Evolutionary conservation across 1,140 invertebrate species (phyloP), one percentile per base, ranked within the genome.

Genomic region (Drosophila sproati): DNA sequence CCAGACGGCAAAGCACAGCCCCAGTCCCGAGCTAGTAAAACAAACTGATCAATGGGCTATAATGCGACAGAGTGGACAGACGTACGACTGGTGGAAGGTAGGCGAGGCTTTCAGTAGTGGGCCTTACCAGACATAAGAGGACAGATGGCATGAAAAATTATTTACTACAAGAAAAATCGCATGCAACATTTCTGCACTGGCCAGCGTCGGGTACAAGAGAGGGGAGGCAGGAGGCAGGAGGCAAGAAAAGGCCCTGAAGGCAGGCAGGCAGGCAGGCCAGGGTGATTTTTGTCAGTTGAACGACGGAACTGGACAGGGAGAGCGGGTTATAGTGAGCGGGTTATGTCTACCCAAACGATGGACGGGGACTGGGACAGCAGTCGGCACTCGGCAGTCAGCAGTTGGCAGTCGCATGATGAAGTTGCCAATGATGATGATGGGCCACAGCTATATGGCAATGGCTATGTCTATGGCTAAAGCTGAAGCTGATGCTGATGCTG

Each of bases 81-180:
- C 37, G 20, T 35, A 12, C 35, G 43, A 54, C 20, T 4, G n/a
- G 5, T 6, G 51, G 48, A 10, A 61, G 12, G 48, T 60, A 10
- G 51, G 37, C 47, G 62, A 54, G 56, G 20, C 39, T 45, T 57
- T 34, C 5, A 63, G 47, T 7, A 32, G n/a, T 37, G 35, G 31
- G 32, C 43, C 59, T 2, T 72, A 62, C 62, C 83, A 82, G 67
- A 88, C 80, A 73, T 52, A 80, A 71, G 77, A 82, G 83, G 80
- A 83, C 80, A 87, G 83, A 59, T 87, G 80, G 85, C 80, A 88
- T 90, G 86, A 90, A 90, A 90, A 89, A 89, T 89, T 86, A 86
- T 89, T 90, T 89, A 89, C 81, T 81, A 81, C 86, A 89, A 77
- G 86, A 90, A 89, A 89, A 88, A 88, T 88, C 61, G 71, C 77